Base-by-base conservation (phyloP, 2,113 vertebrate species). In the Axis porcinus region DNA sequence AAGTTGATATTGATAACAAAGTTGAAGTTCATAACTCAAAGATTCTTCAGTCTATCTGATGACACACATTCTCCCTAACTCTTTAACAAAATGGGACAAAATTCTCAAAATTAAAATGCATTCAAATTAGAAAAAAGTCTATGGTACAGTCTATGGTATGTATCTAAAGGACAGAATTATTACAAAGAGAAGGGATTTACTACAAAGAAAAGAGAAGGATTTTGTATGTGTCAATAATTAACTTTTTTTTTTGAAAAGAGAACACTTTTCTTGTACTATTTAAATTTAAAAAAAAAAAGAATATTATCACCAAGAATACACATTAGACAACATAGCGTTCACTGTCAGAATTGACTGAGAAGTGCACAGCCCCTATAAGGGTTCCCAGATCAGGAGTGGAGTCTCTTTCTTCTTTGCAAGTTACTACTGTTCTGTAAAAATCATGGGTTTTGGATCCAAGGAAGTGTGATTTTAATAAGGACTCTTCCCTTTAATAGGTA, bases 321-420 rank as follows among this genome's bases (percentile, higher is more conserved):
- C 12, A 6, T 21, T 6, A 45, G 21, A 6, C 47, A 14, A 12
- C 15, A 6, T 10, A 19, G 3, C 9, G 21, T 27, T 64, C 4
- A 5, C 33, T 28, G 6, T n/a, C 50, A 6, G n/a, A 52, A 43
- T 11, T 23, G 23, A 12, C 4, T 50, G 1, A 11, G 43, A 36
- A 2, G 0, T 6, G 3, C 2, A 12, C 5, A 9, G 30, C 1
- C 1, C 2, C 13, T 45, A 2, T 62, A 14, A 8, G 36, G 10
- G 36, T 21, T 6, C 3, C 43, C 17, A 7, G 45, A 60, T 25
- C 13, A 87, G 36, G 3, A 25, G 6, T 1, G 5, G 14, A 19
- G 6, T 19, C 19, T 12, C n/a, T 70, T 79, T 50, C 52, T 60
- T 54, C 19, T 30, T 36, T 78, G 55, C 45, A 13, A 8, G 1